Percentiles rank a stretch among this genome's conserved stretches.
Conservation (phyloP, 2,797 vertebrate species). For the Lindbergichthys nudifrons region DNA sequence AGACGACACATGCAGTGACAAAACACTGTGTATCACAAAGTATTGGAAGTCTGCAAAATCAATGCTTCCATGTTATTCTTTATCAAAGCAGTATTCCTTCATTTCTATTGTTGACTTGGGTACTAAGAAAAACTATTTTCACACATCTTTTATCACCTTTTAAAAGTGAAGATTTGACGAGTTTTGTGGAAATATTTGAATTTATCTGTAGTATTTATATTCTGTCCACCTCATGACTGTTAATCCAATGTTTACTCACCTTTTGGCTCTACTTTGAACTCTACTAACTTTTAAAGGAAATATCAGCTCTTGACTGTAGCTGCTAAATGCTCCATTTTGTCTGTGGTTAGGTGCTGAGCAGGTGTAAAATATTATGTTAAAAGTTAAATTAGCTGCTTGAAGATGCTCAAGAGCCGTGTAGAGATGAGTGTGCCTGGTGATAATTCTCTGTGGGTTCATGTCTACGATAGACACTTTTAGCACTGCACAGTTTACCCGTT, state of each 20-base stretch:
- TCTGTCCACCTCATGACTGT: neutral
- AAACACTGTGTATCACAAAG: neutral
- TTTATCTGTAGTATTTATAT: neutral
- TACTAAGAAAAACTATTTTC: too few species aligned
- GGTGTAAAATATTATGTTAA: too few species aligned
- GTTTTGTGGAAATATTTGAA: neutral
- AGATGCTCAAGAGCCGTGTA: neutral
- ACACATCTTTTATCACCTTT: neutral
- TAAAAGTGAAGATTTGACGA: neutral
- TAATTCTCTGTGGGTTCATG: neutral
- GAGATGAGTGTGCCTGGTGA: neutral
- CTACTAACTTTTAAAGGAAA: too few species aligned
- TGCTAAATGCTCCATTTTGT: too few species aligned
- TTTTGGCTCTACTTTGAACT: too few species aligned
- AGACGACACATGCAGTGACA: neutral
- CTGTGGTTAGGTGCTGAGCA: too few species aligned
- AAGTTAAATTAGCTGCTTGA: neutral
- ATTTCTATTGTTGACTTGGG: too few species aligned
- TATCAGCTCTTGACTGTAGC: too few species aligned
- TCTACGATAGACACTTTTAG: neutral
- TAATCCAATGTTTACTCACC: too few species aligned
- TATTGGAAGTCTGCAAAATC: neutral
- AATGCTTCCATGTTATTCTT: neutral
- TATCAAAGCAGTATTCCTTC: neutral
- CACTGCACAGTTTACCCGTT: neutral